phyloP scores from a whole-genome alignment of 2,888 invertebrate genomes.

The Ceriagrion tenellum region DNA sequence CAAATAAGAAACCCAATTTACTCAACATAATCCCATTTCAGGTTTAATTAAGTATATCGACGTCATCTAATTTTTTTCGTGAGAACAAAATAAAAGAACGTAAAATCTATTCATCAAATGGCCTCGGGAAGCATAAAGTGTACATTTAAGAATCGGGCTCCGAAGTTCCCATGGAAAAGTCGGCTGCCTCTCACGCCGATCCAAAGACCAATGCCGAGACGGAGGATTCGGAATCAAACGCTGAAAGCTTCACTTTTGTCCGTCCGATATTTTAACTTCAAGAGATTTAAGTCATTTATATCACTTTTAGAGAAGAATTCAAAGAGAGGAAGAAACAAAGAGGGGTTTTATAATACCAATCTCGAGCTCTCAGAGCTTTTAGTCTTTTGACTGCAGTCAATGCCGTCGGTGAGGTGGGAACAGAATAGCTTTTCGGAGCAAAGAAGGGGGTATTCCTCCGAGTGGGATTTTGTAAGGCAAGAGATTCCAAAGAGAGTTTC shows the following conservation, averaged over 20 bases:
- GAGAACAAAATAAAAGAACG: background rate
- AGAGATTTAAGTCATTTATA: background rate
- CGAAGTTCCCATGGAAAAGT: background rate
- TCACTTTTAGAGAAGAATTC: background rate
- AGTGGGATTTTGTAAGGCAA: background rate
- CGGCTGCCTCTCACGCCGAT: background rate
- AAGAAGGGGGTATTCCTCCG: background rate
- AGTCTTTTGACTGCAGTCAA: background rate
- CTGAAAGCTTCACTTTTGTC: background rate
- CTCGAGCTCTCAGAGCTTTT: background rate
- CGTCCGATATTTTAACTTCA: conserved; percentile 6
- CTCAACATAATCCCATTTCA: no score
- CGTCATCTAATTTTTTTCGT: no score
- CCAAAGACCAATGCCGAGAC: background rate
- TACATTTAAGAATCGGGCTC: background rate
- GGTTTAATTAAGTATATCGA: no score
- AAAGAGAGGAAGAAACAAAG: background rate
- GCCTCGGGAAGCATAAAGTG: no score
- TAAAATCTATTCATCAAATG: background rate
- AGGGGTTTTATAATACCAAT: background rate
- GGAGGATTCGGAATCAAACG: background rate
- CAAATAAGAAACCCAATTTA: no score
- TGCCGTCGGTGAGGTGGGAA: background rate
- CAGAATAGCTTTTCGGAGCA: background rate
- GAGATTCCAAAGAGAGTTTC: background rate